Evolutionary conservation across 1,140 invertebrate genomes (phyloP), one percentile per base, ranked within the genome.

Genomic region (Myzus persicae): DNA sequence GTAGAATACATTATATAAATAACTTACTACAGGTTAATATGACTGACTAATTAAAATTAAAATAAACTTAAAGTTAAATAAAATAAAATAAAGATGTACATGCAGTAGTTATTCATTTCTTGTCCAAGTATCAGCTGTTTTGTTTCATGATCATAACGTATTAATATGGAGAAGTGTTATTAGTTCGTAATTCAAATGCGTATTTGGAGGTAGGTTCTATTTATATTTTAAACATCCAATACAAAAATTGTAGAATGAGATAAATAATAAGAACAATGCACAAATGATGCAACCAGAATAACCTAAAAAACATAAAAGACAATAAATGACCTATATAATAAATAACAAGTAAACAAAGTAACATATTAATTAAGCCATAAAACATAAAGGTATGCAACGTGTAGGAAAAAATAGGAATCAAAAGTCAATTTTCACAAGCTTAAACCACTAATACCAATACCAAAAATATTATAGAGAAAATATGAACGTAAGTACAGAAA

Each of bases 201-300:
- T n/a, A n/a, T n/a, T 4, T 51, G 1, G 0, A 4, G 48, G 18
- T 51, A n/a, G 11, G 59, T n/a, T n/a, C 2, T 0, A 9, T n/a
- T 67, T n/a, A 67, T 11, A 67, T 67, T 67, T n/a, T 14, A n/a
- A 67, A n/a, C 11, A 67, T 67, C 31, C 31, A 67, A 67, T 67
- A 67, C 59, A 67, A 67, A 14, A 31, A 67, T n/a, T 67, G 59
- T 67, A 67, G 9, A 4, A 67, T 9, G 3, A 67, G 11, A 67
- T n/a, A 67, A n/a, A n/a, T n/a, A 67, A n/a, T n/a, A 18, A 67
- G 4, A 67, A 18, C 31, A n/a, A 67, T n/a, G 59, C 0, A n/a
- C 59, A 67, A 67, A 18, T n/a, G 14, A 67, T 67, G 59, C 31
- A 67, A n/a, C 59, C 59, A 67, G 31, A 67, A 67, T 67, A 67